Evolutionary conservation across 1,140 invertebrate genomes (phyloP).

Genomic region (Aphelenchoides fujianensis): DNA sequence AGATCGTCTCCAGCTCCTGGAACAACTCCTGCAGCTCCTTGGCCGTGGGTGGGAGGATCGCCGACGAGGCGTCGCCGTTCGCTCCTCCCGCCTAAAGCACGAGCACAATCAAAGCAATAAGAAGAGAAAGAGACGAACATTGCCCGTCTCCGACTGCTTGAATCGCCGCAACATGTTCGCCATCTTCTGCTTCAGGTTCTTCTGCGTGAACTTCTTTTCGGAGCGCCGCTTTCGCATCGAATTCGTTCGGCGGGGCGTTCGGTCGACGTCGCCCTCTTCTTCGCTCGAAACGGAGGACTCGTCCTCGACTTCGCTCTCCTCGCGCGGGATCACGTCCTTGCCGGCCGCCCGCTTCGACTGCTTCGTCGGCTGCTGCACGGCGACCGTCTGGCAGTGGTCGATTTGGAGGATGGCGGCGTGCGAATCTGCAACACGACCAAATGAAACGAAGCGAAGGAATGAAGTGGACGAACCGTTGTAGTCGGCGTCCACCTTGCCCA

Average conservation of each 20-base stretch:
- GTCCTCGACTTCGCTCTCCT: slow-evolving; percentile 40
- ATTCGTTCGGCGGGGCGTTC: slow-evolving; percentile 24
- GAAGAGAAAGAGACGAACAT: slow-evolving; percentile 31
- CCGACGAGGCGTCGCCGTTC: slow-evolving; percentile 32
- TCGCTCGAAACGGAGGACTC: slow-evolving; percentile 46
- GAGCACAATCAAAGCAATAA: no score
- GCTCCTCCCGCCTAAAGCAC: slow-evolving; percentile 23
- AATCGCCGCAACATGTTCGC: slow-evolving; percentile 86
- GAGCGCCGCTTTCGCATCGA: slow-evolving; percentile 33
- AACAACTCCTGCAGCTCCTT: slow-evolving; percentile 51
- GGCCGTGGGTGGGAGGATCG: slow-evolving; percentile 41
- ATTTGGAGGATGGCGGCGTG: slow-evolving; percentile 7
- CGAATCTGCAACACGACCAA: no score
- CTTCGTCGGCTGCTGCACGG: slow-evolving; percentile 16
- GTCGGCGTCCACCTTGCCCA: slow-evolving; percentile 32
- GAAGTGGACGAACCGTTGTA: no score
- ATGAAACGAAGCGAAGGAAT: no score
- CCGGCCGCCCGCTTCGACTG: slow-evolving; percentile 10
- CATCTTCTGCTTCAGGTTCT: slow-evolving; percentile 95
- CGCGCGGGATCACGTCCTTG: slow-evolving; percentile 33
- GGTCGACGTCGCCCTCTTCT: slow-evolving; percentile 36
- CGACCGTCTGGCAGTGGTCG: slow-evolving; percentile 37
- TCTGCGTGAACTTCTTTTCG: slow-evolving; percentile 67
- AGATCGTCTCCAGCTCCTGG: slow-evolving; percentile 55
- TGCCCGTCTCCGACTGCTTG: slow-evolving; percentile 76